Percentiles rank a stretch among this genome's conserved stretches.
These are phyloP conservation scores for Caprella mutica DNA, from an alignment of 2,888 invertebrate species.

Conservation along the genomic window DNA sequence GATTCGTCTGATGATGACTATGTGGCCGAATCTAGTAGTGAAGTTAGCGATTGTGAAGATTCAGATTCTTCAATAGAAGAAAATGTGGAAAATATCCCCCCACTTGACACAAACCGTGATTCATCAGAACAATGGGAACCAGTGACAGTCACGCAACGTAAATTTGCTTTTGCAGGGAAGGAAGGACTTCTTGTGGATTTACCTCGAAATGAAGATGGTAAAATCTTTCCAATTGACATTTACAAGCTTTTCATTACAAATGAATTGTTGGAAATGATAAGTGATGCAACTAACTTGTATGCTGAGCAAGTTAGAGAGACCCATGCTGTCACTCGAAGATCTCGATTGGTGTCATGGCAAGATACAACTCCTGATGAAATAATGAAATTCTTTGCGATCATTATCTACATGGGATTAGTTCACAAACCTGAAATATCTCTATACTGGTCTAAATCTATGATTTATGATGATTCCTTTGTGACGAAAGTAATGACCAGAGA, in stretches of 20 bases:
- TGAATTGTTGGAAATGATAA: constrained; percentile 12
- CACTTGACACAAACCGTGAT: too few relatives aligned
- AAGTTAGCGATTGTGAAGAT: too few relatives aligned
- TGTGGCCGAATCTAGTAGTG: too few relatives aligned
- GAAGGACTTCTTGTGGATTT: too few relatives aligned
- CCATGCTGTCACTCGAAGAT: constrained; percentile 11
- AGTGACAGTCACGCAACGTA: too few relatives aligned
- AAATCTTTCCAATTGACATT: constrained; percentile 8
- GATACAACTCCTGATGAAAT: constrained; percentile 10
- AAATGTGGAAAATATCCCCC: too few relatives aligned
- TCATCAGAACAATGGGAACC: too few relatives aligned
- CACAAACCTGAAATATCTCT: constrained; percentile 12
- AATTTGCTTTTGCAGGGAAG: too few relatives aligned
- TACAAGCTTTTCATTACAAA: constrained; percentile 12
- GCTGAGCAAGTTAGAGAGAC: constrained; percentile 11
- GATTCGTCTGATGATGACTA: too few relatives aligned
- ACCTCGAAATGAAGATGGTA: too few relatives aligned
- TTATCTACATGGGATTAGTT: constrained; percentile 17
- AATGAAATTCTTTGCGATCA: constrained; percentile 7
- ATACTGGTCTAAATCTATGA: constrained; percentile 16
- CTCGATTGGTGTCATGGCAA: constrained; percentile 10
- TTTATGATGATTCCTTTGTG: constrained; percentile 19
- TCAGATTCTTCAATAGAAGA: too few relatives aligned
- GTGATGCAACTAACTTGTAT: constrained; percentile 13
- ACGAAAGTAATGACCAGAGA: constrained; percentile 14